Percentiles rank a stretch among this genome's conserved stretches.
Evolutionary conservation across 2,797 vertebrate genomes (phyloP).

Genomic region (Huso huso): DNA sequence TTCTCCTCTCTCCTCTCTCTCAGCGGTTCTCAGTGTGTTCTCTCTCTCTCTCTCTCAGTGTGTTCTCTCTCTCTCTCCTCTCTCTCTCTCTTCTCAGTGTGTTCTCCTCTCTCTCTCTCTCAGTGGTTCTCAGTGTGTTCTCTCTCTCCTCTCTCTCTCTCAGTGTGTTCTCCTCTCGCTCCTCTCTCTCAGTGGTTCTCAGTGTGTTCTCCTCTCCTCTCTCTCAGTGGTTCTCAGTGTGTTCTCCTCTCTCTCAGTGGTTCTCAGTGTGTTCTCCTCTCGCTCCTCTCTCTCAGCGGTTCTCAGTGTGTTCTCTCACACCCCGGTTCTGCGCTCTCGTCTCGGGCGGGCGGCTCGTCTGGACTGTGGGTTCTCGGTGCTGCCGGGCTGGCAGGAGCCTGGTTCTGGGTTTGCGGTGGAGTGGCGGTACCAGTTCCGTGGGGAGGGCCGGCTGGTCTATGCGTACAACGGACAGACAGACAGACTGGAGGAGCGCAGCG

Average conservation of each 20-base stretch:
- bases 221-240: too few species aligned
- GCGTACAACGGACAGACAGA: constrained; percentile 61
- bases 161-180: rapidly evolving
- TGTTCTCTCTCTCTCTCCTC: rapidly evolving
- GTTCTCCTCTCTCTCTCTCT: too few species aligned
- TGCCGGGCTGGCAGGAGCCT: constrained; percentile 40
- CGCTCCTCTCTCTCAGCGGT: constrained; percentile 45
- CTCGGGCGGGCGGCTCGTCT: constrained; percentile 57
- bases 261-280: constrained; percentile 12
- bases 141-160: rapidly evolving
- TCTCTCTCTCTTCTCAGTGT: rapidly evolving
- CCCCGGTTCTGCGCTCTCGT: constrained; percentile 35
- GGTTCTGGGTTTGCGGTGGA: constrained; percentile 64
- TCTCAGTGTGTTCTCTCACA: constrained; percentile 63
- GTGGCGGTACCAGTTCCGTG: constrained; percentile 77
- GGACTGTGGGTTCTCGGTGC: constrained; percentile 65
- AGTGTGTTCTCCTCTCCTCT: too few species aligned
- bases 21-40: too few species aligned
- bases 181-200: background rate
- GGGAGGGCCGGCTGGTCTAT: constrained; percentile 62
- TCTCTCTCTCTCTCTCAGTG: too few species aligned
- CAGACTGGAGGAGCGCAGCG: constrained; percentile 31
- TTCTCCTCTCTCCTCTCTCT: too few species aligned
- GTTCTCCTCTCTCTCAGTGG: constrained; percentile 2
- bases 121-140: too few species aligned